Conservation (phyloP, 2,113 vertebrate genomes). For the Elgaria multicarinata region DNA sequence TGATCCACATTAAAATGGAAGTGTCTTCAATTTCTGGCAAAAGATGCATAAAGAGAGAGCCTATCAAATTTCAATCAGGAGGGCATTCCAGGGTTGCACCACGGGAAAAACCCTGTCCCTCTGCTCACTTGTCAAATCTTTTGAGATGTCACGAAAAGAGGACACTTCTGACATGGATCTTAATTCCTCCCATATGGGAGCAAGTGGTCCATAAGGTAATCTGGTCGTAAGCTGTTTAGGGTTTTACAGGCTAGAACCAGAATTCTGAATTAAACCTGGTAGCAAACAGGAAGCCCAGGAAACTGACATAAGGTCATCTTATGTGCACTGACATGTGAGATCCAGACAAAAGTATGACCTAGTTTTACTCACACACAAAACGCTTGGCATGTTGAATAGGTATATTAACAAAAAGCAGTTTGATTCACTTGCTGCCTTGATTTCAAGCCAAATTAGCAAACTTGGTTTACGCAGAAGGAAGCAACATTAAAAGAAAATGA, state of each 20-base stretch:
- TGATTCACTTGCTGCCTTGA: conserved; percentile 10
- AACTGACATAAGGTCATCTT: neutral
- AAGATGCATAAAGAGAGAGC: neutral
- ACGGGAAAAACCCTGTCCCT: neutral
- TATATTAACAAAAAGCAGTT: neutral
- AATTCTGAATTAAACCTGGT: neutral
- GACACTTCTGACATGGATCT: neutral
- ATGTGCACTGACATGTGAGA: neutral
- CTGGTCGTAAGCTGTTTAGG: neutral
- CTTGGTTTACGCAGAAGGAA: conserved; percentile 63
- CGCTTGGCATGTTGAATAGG: rapidly evolving
- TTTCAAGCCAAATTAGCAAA: conserved; percentile 54
- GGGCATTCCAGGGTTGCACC: neutral
- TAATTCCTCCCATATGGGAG: neutral
- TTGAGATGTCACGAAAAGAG: neutral
- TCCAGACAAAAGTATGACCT: neutral
- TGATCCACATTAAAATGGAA: neutral
- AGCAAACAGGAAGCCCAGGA: neutral
- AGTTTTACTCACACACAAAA: neutral
- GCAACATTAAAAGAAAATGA: conserved; percentile 69
- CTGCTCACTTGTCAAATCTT: neutral
- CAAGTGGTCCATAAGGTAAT: neutral
- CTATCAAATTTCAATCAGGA: neutral
- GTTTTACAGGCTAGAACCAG: neutral
- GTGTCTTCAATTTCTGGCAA: neutral